Conservation (phyloP, 2,888 invertebrate species). For the Volucella inanis region DNA sequence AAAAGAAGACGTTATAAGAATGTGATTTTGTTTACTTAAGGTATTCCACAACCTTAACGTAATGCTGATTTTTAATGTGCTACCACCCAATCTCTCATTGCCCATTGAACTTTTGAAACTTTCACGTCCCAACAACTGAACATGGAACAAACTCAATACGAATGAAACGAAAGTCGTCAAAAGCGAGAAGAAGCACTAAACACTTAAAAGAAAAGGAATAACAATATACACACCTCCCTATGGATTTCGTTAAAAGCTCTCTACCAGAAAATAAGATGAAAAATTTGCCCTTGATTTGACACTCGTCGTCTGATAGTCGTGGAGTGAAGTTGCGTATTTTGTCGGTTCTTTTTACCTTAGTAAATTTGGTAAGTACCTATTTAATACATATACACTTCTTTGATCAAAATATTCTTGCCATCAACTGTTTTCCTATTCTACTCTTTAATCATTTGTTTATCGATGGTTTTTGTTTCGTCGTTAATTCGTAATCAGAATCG, state of each 20-base stretch:
- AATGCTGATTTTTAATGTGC: background rate
- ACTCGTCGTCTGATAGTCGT: conserved; percentile 72
- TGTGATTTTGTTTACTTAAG: too few relatives aligned
- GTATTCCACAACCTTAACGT: too few relatives aligned
- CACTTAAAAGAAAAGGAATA: conserved; percentile 20
- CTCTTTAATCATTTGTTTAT: conserved; percentile 34
- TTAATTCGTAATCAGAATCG: background rate
- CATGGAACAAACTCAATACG: conserved; percentile 25
- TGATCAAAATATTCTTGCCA: background rate
- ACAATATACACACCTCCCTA: conserved; percentile 25
- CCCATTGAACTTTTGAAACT: background rate
- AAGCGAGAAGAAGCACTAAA: conserved; percentile 22
- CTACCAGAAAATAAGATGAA: conserved; percentile 65
- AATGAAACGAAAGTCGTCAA: background rate
- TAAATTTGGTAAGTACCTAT: conserved; percentile 69
- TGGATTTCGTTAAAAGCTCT: conserved; percentile 67
- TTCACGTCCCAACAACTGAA: conserved; percentile 27
- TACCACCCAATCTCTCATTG: background rate
- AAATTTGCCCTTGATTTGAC: conserved; percentile 75
- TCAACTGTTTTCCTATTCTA: background rate
- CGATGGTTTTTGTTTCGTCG: background rate
- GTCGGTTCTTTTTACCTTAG: conserved; percentile 53
- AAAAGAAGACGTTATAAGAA: too few relatives aligned
- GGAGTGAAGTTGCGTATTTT: conserved; percentile 65
- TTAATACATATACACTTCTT: conserved; percentile 1